These are phyloP conservation scores for Zalophus californianus DNA, from an alignment of 2,797 vertebrate species.

Conservation along the genomic window DNA sequence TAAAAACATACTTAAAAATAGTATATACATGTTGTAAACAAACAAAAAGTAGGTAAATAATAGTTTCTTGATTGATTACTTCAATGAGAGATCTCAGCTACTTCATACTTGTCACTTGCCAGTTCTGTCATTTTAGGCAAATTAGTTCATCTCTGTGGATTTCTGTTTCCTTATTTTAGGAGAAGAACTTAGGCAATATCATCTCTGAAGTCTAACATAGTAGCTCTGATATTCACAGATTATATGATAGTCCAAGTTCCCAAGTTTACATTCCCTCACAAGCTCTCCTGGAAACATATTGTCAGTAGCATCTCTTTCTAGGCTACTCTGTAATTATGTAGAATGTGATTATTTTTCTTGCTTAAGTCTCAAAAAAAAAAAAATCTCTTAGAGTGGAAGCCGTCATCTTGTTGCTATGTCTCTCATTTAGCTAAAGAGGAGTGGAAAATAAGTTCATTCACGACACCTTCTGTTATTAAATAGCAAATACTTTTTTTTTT, in stretches of 20 bases:
- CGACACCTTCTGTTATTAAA: background rate
- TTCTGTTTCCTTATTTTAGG: background rate
- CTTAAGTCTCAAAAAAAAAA: background rate
- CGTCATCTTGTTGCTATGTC: background rate
- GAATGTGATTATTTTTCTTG: background rate
- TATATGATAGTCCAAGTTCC: background rate
- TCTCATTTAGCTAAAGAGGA: background rate
- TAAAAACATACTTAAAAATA: background rate
- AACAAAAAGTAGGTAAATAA: background rate
- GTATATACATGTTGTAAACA: background rate
- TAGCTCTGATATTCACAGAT: background rate
- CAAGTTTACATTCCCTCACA: background rate
- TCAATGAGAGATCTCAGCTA: background rate
- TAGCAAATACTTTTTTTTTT: background rate
- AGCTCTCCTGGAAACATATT: background rate
- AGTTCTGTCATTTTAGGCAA: background rate
- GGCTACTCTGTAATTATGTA: background rate
- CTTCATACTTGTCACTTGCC: background rate
- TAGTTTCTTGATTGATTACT: background rate
- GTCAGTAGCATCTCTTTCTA: background rate
- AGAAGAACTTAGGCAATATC: background rate
- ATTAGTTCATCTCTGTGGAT: background rate
- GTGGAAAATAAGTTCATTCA: background rate
- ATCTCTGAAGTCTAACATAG: background rate
- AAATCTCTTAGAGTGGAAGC: background rate